phyloP scores from a whole-genome alignment of 2,113 vertebrate species.

The Corynorhinus townsendii region DNA sequence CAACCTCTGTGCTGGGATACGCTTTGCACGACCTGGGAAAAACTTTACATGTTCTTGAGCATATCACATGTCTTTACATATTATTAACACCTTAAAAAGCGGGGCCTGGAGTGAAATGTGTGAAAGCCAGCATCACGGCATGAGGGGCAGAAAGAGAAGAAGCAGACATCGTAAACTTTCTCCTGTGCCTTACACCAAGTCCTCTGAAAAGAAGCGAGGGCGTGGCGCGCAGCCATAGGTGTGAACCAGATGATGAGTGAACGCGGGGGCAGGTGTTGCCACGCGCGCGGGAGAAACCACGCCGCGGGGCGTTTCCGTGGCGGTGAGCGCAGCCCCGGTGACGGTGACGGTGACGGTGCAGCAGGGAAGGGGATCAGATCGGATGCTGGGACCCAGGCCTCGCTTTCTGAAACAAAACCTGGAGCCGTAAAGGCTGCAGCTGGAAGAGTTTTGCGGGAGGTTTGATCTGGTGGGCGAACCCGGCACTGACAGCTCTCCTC shows the following conservation, averaged over 20 bases:
- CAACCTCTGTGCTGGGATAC: constrained; percentile 54
- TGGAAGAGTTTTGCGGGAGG: constrained; percentile 73
- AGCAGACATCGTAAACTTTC: constrained; percentile 69
- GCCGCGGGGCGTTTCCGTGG: constrained; percentile 64
- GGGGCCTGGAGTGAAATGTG: constrained; percentile 68
- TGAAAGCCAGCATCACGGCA: constrained; percentile 79
- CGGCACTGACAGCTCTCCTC: constrained; percentile 57
- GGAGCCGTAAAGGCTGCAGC: constrained; percentile 69
- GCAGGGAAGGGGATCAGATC: constrained; percentile 68
- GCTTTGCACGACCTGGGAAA: constrained; percentile 46
- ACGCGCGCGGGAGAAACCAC: constrained; percentile 64
- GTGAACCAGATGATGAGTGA: constrained; percentile 78
- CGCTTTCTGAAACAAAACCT: constrained; percentile 69
- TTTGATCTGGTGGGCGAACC: constrained; percentile 73
- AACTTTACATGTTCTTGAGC: constrained; percentile 68
- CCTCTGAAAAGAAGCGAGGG: constrained; percentile 64
- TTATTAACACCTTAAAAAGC: constrained; percentile 77
- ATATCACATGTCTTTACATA: constrained; percentile 75
- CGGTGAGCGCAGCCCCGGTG: constrained; percentile 44
- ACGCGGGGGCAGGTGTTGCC: constrained; percentile 78
- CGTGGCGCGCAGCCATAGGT: constrained; percentile 71
- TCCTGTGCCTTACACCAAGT: constrained; percentile 64
- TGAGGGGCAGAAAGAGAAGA: constrained; percentile 70
- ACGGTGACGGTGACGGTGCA: constrained; percentile 59
- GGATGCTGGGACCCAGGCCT: constrained; percentile 66